Evolutionary conservation across 2,888 invertebrate genomes (phyloP).

Genomic region (Bedellia somnulentella): DNA sequence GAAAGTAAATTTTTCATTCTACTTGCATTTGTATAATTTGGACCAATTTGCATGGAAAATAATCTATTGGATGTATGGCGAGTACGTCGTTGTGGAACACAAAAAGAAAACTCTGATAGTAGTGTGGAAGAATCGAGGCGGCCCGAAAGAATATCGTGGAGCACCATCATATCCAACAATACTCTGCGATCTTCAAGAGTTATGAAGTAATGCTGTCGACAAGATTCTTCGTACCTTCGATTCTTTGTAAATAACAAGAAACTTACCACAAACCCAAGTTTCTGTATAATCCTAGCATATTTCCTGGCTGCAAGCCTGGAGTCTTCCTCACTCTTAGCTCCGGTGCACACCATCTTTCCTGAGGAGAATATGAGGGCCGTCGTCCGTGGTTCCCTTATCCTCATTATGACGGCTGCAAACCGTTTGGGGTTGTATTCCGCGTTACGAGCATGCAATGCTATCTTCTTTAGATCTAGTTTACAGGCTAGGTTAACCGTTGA

Average conservation of each 20-base stretch:
- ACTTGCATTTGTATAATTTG: too few relatives aligned
- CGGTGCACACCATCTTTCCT: conserved; percentile 85
- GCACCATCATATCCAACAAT: too few relatives aligned
- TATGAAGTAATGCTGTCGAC: too few relatives aligned
- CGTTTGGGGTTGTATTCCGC: conserved; percentile 99
- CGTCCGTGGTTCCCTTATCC: conserved; percentile 85
- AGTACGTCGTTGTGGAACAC: too few relatives aligned
- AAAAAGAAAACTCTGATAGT: too few relatives aligned
- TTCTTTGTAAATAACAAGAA: conserved; percentile 2
- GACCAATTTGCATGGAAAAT: too few relatives aligned
- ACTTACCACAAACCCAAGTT: conserved; percentile 75
- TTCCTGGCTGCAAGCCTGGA: conserved; percentile 78
- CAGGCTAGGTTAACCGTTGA: conserved; percentile 96
- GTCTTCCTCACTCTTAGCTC: conserved; percentile 80
- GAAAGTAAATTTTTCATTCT: too few relatives aligned
- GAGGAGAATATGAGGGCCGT: conserved; percentile 78
- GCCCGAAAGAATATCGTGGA: too few relatives aligned
- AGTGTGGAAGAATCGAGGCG: too few relatives aligned
- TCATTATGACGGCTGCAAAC: conserved; percentile 98
- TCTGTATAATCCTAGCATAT: conserved; percentile 83
- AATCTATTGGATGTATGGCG: too few relatives aligned
- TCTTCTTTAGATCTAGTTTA: conserved; percentile 93
- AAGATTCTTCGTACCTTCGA: too few relatives aligned
- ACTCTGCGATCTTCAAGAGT: too few relatives aligned
- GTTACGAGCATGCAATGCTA: conserved; percentile 95